Conservation (phyloP, 2,113 vertebrate species). For the Phocoena phocoena region DNA sequence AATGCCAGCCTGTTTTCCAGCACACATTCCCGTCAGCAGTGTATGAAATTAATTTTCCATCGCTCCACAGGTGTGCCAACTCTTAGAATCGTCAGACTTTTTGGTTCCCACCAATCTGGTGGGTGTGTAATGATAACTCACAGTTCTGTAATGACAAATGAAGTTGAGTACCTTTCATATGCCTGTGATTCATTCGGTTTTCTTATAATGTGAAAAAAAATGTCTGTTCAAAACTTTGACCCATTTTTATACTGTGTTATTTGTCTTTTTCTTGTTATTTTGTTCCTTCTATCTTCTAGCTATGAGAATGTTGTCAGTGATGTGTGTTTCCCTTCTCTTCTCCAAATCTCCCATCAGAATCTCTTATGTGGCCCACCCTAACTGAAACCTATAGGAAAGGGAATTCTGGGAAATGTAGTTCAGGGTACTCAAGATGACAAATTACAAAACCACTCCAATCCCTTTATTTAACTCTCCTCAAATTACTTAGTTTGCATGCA, state of each 20-base stretch:
- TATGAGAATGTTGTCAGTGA: neutral
- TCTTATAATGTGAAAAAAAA: neutral
- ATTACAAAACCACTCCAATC: neutral
- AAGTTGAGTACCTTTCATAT: neutral
- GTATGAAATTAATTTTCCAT: neutral
- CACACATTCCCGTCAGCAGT: neutral
- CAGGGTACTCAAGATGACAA: neutral
- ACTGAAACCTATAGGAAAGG: neutral
- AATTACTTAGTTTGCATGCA: neutral
- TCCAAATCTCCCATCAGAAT: neutral
- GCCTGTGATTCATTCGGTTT: neutral
- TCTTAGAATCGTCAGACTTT: neutral
- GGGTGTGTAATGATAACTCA: neutral
- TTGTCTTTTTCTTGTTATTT: neutral
- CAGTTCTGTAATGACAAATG: neutral
- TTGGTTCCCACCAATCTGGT: neutral
- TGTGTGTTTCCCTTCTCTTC: neutral
- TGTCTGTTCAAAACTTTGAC: neutral
- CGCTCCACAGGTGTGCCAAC: neutral
- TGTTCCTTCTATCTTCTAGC: neutral
- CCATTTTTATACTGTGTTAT: neutral
- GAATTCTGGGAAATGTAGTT: neutral
- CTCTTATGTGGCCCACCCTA: neutral
- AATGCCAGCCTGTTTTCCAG: neutral
- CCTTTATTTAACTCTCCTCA: neutral